A percentile compares a stretch with the other conserved stretches of the same genome.
These are phyloP conservation scores for Periophthalmodon schlosseri DNA, from an alignment of 2,113 vertebrate genomes.

Conservation along the genomic window DNA sequence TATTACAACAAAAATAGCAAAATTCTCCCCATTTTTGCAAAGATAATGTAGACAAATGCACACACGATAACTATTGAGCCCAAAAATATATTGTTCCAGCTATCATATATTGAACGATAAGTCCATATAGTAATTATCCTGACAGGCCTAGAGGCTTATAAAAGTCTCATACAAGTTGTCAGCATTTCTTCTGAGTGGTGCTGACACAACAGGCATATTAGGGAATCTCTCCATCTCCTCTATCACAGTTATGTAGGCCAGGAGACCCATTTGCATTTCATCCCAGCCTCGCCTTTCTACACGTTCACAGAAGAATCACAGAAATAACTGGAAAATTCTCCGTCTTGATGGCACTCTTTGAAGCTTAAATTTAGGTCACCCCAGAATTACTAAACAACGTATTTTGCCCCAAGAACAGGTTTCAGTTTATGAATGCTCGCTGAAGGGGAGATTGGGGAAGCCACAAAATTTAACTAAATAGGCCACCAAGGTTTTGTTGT, in stretches of 20 bases:
- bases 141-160: not conserved
- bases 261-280: constrained; percentile 72
- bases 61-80: no score
- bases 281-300: constrained; percentile 40
- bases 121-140: no score
- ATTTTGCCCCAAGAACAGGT: constrained; percentile 45
- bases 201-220: constrained; percentile 62
- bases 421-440: not conserved
- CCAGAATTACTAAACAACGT: constrained; percentile 53
- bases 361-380: constrained; percentile 70
- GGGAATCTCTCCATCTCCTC: constrained; percentile 58
- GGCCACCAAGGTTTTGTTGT: constrained; percentile 33
- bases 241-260: constrained; percentile 68
- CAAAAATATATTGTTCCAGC: no score
- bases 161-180: constrained; percentile 42
- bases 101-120: no score
- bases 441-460: constrained; percentile 16
- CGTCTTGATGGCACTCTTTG: constrained; percentile 48
- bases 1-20: no score
- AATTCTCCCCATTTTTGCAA: no score
- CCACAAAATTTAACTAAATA: constrained; percentile 42
- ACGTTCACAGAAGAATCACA: constrained; percentile 50
- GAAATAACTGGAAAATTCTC: constrained; percentile 27
- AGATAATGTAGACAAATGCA: no score
- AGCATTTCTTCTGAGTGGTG: constrained; percentile 53